Evolutionary conservation across 2,797 vertebrate genomes (phyloP), one percentile per base, ranked within the genome.

Genomic region (Champsocephalus esox): DNA sequence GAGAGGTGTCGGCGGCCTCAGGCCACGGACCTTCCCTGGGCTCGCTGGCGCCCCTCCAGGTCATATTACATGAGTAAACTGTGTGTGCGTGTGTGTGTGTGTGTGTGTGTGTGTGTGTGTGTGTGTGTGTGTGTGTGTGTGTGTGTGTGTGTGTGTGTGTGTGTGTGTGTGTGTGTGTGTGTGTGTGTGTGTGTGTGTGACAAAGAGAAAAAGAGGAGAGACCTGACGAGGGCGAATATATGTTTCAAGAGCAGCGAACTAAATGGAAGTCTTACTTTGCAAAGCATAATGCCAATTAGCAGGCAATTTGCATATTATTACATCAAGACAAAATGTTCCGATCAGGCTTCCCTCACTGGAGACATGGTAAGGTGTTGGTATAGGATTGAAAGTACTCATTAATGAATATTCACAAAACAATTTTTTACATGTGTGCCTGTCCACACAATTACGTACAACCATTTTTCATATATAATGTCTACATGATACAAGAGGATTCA

Each of bases 31-130:
- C 88, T 92, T 92, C 92, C 90, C 90, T 80, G 83, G 90, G 91
- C 91, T 95, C 82, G 5, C 52, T 92, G 89, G 87, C 93, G 90
- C 91, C 93, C 94, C 92, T 92, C 94, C 92, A 93, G 92, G 92
- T 94, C 92, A 93, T 91, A 96, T 96, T 94, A 96, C 95, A 96
- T 91, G 92, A 96, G 93, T 92, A 85, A 88, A 92, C 72, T 83
- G 88, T 17, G 92, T 79, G 70, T 88, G 19, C 1, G 19, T 19
- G 19, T 19, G 19, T 19, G 19, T 19, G 19, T 19, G 19, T 19
- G 19, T 19, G 19, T 19, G 19, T 19, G 19, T 19, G 19, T 19
- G 19, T 19, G 19, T 19, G 19, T 19, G 19, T 19, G 19, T 19
- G 19, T 19, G 87, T 91, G 92, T 69, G 88, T 74, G 21, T 77